A percentile compares a stretch with the other conserved stretches of the same genome.
Conservation (phyloP, 2,797 vertebrate species). For the Anniella stebbinsi region DNA sequence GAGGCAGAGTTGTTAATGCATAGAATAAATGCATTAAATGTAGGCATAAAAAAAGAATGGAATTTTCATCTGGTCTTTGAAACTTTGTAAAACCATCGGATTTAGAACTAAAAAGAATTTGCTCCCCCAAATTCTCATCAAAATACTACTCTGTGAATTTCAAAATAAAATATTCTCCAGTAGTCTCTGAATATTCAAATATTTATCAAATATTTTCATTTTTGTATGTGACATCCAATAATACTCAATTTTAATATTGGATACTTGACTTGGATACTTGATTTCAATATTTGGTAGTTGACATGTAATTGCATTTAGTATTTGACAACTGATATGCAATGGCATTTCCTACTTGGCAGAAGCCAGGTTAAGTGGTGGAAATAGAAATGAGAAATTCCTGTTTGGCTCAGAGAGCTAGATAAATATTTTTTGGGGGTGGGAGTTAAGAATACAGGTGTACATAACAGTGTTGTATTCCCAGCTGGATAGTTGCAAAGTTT, state of each 20-base stretch:
- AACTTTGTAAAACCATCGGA: background rate
- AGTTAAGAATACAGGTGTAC: background rate
- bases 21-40: constrained; percentile 18
- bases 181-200: background rate
- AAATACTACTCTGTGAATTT: background rate
- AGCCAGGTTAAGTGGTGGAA: background rate
- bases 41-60: constrained; percentile 1
- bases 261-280: background rate
- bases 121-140: background rate
- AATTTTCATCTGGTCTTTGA: background rate
- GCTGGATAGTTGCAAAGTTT: background rate
- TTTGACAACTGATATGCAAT: background rate
- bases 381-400: background rate
- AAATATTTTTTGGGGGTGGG: background rate
- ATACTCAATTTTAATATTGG: background rate
- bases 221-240: background rate
- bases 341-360: background rate
- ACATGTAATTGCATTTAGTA: background rate
- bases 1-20: fast-evolving
- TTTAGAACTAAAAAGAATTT: background rate
- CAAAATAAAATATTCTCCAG: background rate
- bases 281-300: background rate
- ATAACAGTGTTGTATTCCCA: background rate
- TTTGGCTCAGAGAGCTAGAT: background rate
- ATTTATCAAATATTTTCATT: background rate